These are phyloP conservation scores for Larimichthys crocea DNA, from an alignment of 2,113 vertebrate genomes.

Conservation along the genomic window DNA sequence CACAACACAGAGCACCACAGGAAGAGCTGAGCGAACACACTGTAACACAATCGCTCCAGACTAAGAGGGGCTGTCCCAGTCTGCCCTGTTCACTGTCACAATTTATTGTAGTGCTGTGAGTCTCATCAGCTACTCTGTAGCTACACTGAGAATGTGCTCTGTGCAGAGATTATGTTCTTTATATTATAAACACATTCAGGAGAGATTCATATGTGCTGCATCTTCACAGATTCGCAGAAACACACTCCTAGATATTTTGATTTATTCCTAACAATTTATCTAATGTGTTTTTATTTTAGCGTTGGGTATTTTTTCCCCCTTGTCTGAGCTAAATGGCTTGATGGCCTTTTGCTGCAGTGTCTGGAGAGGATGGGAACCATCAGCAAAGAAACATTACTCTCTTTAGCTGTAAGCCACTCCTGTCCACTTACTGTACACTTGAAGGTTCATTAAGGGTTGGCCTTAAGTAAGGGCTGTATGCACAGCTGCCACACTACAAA, in stretches of 20 bases:
- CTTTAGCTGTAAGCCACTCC: conserved; percentile 67
- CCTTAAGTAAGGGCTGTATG: conserved; percentile 60
- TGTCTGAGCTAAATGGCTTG: conserved; percentile 83
- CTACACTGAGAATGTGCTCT: conserved; percentile 11
- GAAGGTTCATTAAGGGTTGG: conserved; percentile 68
- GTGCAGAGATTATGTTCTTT: neutral
- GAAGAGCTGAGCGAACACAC: conserved; percentile 65
- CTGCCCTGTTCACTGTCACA: conserved; percentile 76
- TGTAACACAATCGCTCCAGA: conserved; percentile 72
- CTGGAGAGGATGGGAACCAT: conserved; percentile 63
- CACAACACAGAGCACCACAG: conserved; percentile 76
- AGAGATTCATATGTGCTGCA: neutral
- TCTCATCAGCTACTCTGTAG: conserved; percentile 45
- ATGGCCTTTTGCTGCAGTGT: conserved; percentile 52
- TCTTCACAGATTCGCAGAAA: neutral
- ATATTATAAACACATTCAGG: conserved; percentile 29
- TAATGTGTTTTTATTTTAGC: conserved; percentile 87
- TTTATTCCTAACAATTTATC: conserved; percentile 52
- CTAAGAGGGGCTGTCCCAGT: conserved; percentile 65
- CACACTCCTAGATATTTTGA: conserved; percentile 79
- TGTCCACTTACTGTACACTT: conserved; percentile 74
- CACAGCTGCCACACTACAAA: conserved; percentile 62
- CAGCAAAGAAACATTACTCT: conserved; percentile 63
- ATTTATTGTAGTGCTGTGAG: conserved; percentile 68
- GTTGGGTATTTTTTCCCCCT: conserved; percentile 68